phyloP scores from a whole-genome alignment of 2,888 invertebrate species.

The Seira ritae region DNA sequence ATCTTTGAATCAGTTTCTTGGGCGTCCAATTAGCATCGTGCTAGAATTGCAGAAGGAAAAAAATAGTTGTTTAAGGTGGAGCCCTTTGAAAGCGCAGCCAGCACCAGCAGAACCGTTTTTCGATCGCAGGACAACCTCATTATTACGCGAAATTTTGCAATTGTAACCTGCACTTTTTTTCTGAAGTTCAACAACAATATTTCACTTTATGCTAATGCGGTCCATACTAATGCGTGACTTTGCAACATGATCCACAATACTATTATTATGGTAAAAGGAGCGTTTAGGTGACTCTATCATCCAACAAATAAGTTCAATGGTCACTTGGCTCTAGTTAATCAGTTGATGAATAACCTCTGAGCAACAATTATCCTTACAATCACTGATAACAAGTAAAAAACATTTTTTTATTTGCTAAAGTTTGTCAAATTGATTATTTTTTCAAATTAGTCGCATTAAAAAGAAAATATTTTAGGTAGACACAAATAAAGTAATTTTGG shows the following conservation, averaged over 20 bases:
- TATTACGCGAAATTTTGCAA: background rate
- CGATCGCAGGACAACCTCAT: background rate
- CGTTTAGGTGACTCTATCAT: no score
- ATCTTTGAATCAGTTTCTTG: background rate
- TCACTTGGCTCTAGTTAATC: background rate
- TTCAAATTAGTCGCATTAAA: no score
- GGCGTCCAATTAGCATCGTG: background rate
- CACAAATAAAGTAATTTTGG: background rate
- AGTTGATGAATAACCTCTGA: slow-evolving; percentile 15
- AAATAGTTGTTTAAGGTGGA: slow-evolving; percentile 8
- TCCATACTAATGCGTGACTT: background rate
- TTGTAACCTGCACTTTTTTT: background rate
- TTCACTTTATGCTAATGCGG: background rate
- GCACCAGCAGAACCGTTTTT: background rate
- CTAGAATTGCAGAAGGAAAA: background rate
- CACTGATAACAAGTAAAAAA: background rate
- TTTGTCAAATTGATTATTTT: no score
- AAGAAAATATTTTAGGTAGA: background rate
- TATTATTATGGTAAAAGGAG: no score
- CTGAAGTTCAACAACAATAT: background rate
- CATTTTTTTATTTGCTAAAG: background rate
- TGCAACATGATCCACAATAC: background rate
- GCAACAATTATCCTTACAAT: slow-evolving; percentile 16
- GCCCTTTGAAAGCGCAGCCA: background rate
- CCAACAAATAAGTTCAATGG: slow-evolving; percentile 2